phyloP scores from a whole-genome alignment of 2,888 invertebrate genomes.

The Acanthosoma haemorrhoidale region DNA sequence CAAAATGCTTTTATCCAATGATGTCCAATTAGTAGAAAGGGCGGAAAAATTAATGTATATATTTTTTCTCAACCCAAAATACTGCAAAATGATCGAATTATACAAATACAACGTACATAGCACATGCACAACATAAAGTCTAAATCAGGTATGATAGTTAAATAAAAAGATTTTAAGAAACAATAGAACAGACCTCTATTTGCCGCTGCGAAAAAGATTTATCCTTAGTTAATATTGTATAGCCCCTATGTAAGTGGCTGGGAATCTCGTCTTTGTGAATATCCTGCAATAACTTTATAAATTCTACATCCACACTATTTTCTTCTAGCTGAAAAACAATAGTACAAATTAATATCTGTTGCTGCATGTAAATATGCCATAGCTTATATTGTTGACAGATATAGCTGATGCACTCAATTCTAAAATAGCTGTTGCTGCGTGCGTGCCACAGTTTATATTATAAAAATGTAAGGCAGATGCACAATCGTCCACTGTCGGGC shows the following conservation, averaged over 20 bases:
- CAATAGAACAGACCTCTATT: constrained; percentile 40
- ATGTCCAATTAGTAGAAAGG: constrained; percentile 82
- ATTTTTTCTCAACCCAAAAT: constrained; percentile 59
- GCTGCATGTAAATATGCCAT: neutral
- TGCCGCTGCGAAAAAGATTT: constrained; percentile 32
- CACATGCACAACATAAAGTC: no score
- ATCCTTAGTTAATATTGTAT: constrained; percentile 51
- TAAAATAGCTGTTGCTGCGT: no score
- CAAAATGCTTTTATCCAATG: constrained; percentile 31
- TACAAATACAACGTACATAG: no score
- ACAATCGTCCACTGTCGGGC: no score
- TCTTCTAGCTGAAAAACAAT: constrained; percentile 47
- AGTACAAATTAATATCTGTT: neutral
- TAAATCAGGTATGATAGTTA: no score
- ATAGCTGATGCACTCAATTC: no score
- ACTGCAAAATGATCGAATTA: no score
- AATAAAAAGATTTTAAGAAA: no score
- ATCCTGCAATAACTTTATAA: constrained; percentile 56
- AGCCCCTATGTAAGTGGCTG: constrained; percentile 72
- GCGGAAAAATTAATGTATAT: constrained; percentile 88
- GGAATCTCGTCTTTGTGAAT: constrained; percentile 48
- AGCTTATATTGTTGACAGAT: no score
- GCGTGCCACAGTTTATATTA: no score
- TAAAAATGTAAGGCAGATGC: no score
- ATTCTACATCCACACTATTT: constrained; percentile 58